Percentiles rank a stretch among this genome's conserved stretches.
phyloP scores from a whole-genome alignment of 2,113 vertebrate genomes.

The Cheilinus undulatus region DNA sequence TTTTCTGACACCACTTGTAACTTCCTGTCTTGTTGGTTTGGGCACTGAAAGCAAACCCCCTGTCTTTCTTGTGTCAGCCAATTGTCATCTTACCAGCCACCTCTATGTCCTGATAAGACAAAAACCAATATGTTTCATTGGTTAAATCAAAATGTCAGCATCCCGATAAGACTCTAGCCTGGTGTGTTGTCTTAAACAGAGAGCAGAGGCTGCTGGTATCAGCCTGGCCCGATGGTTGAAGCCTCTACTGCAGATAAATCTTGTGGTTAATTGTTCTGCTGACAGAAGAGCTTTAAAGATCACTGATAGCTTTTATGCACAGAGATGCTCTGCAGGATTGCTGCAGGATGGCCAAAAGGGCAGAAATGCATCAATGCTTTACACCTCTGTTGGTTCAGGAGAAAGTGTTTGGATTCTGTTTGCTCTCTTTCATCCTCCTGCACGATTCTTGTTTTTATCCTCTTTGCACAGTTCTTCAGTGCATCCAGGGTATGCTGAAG shows the following conservation, averaged over 20 bases:
- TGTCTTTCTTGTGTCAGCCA: not conserved
- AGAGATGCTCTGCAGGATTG: slow-evolving; percentile 7
- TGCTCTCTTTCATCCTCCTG: too few relatives aligned
- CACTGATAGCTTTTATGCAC: slow-evolving; percentile 1
- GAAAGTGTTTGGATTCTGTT: too few relatives aligned
- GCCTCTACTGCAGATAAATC: slow-evolving; percentile 29
- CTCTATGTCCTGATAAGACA: not conserved
- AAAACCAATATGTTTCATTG: not conserved
- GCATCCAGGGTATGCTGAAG: not conserved
- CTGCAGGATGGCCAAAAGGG: not conserved
- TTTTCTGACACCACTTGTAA: slow-evolving; percentile 6
- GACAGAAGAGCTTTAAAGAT: slow-evolving; percentile 29
- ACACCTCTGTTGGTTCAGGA: not conserved
- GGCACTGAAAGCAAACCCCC: not conserved
- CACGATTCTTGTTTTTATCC: too few relatives aligned
- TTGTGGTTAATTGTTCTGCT: slow-evolving; percentile 49
- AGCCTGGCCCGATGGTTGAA: not conserved
- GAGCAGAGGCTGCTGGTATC: not conserved
- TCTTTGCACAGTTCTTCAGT: slow-evolving; percentile 1
- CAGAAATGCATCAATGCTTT: not conserved
- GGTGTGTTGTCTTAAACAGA: not conserved
- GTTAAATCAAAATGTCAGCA: not conserved
- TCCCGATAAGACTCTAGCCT: too few relatives aligned
- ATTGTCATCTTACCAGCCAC: not conserved
- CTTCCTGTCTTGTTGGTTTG: slow-evolving; percentile 33